Evolutionary conservation across 2,888 invertebrate species (phyloP).

Genomic region (Euplexia lucipara): DNA sequence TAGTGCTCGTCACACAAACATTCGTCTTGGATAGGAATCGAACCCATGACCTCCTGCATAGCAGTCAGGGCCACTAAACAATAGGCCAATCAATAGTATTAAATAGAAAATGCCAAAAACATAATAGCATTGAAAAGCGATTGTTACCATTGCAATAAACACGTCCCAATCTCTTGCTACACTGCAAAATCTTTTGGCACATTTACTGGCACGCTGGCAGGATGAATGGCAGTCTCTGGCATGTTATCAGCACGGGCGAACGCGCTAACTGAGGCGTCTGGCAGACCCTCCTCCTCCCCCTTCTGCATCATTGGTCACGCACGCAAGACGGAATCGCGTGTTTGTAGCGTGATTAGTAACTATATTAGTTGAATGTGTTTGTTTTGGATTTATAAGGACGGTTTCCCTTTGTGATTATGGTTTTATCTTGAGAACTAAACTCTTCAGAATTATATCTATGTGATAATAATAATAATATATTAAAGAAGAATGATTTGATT

Average conservation of each 20-base stretch:
- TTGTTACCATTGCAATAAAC: conserved; percentile 8
- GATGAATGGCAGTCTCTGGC: conserved; percentile 34
- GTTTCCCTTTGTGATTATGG: not conserved
- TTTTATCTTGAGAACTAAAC: not conserved
- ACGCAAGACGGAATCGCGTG: conserved; percentile 42
- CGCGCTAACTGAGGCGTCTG: conserved; percentile 47
- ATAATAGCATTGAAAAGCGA: not conserved
- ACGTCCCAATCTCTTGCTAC: conserved; percentile 17
- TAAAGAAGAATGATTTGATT: too few relatives aligned
- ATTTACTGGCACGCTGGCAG: conserved; percentile 36
- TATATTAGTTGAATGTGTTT: conserved; percentile 24
- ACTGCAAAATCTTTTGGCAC: conserved; percentile 26
- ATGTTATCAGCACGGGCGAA: conserved; percentile 52
- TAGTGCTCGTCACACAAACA: too few relatives aligned
- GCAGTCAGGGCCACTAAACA: too few relatives aligned
- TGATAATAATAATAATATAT: too few relatives aligned
- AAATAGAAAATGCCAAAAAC: too few relatives aligned
- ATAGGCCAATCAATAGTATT: not conserved
- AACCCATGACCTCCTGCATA: too few relatives aligned
- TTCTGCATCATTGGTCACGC: conserved; percentile 44
- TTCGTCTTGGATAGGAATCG: too few relatives aligned
- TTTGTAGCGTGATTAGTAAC: conserved; percentile 31
- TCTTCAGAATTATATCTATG: too few relatives aligned
- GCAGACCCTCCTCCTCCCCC: conserved; percentile 34
- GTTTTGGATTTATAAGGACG: conserved; percentile 18